Evolutionary conservation across 2,113 vertebrate species (phyloP).

Genomic region (Hippocampus zosterae): DNA sequence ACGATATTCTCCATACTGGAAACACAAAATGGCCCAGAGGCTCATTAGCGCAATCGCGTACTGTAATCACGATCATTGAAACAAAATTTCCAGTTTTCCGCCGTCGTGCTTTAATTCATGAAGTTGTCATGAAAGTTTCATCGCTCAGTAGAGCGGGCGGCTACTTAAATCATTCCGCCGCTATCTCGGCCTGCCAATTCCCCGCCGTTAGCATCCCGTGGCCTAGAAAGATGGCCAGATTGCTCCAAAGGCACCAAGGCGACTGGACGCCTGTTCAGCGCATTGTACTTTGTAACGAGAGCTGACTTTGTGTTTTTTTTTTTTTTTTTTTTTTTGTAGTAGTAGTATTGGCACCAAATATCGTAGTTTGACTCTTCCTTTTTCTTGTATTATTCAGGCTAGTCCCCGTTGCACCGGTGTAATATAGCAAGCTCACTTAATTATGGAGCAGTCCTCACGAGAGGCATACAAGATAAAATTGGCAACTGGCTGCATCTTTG

Average conservation of each 20-base stretch:
- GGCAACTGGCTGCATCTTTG: constrained; percentile 32
- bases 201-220: constrained; percentile 58
- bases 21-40: constrained; percentile 47
- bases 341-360: constrained; percentile 38
- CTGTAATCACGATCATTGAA: constrained; percentile 74
- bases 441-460: constrained; percentile 57
- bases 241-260: constrained; percentile 57
- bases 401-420: constrained; percentile 49
- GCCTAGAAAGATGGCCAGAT: constrained; percentile 71
- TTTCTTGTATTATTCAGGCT: constrained; percentile 54
- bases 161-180: constrained; percentile 64
- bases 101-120: constrained; percentile 71
- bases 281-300: constrained; percentile 49
- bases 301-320: no score
- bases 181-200: constrained; percentile 63
- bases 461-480: constrained; percentile 56
- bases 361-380: constrained; percentile 30
- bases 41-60: constrained; percentile 71
- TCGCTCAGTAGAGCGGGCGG: constrained; percentile 54
- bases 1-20: constrained; percentile 24
- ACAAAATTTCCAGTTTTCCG: constrained; percentile 63
- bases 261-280: constrained; percentile 57
- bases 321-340: not conserved
- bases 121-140: constrained; percentile 73
- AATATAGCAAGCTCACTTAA: constrained; percentile 56